Evolutionary conservation across 2,113 vertebrate genomes (phyloP).

Genomic region (Archocentrus centrarchus): DNA sequence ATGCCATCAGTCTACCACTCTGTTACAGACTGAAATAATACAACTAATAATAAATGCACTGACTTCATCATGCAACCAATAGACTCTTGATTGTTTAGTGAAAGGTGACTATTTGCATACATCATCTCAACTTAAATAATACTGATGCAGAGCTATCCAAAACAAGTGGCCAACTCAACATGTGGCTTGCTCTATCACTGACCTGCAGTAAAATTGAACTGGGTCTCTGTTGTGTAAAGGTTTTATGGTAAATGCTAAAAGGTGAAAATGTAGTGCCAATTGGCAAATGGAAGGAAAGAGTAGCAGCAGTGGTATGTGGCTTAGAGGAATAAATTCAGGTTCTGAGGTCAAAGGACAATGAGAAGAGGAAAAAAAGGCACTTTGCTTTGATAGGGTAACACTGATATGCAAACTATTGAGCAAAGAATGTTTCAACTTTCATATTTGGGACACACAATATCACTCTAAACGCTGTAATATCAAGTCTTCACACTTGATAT

Average conservation of each 20-base stretch:
- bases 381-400: neutral
- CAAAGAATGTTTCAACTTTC: neutral
- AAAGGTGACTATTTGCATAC: no score
- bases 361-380: neutral
- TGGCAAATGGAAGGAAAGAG: neutral
- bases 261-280: neutral
- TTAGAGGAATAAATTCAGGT: neutral
- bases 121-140: no score
- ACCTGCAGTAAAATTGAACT: no score
- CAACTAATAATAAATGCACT: no score
- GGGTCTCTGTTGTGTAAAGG: neutral
- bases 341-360: neutral
- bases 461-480: neutral
- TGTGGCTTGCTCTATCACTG: no score
- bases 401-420: neutral
- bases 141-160: no score
- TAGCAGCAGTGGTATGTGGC: neutral
- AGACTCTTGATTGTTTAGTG: no score
- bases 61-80: no score
- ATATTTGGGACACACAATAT: neutral
- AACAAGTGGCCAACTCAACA: no score
- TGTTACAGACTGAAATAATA: no score
- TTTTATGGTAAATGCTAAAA: neutral
- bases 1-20: no score
- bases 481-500: neutral